phyloP scores from a whole-genome alignment of 2,888 invertebrate species.

The Melanostoma mellinum region DNA sequence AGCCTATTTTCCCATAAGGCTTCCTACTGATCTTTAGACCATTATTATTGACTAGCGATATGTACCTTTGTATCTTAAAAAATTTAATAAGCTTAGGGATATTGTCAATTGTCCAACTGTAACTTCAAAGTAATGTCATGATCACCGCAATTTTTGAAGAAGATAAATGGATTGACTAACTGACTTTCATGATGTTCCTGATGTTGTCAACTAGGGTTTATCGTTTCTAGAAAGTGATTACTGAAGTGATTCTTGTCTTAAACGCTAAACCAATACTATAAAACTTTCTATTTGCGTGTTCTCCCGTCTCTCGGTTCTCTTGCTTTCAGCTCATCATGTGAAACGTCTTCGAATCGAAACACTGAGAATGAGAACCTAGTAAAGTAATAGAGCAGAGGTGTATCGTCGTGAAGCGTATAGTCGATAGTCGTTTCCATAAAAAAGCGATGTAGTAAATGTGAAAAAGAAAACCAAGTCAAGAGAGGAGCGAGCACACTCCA shows the following conservation, averaged over 20 bases:
- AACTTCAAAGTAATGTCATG: neutral
- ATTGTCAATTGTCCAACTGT: too few species aligned
- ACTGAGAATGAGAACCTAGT: conserved; percentile 29
- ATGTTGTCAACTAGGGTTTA: conserved; percentile 44
- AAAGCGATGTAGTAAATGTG: too few species aligned
- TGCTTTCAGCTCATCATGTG: conserved; percentile 21
- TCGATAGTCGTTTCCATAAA: too few species aligned
- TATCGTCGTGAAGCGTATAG: too few species aligned
- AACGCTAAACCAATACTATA: conserved; percentile 22
- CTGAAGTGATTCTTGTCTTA: conserved; percentile 14
- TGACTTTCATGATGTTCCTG: conserved; percentile 33
- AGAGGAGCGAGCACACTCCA: conserved; percentile 43
- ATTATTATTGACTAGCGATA: too few species aligned
- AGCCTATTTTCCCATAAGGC: too few species aligned
- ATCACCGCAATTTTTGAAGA: conserved; percentile 30
- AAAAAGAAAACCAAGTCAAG: conserved; percentile 30
- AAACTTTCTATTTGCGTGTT: conserved; percentile 10
- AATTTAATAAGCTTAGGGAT: too few species aligned
- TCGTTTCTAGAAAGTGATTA: conserved; percentile 51
- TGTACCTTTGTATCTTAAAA: too few species aligned
- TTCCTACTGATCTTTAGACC: too few species aligned
- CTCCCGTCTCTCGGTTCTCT: conserved; percentile 3
- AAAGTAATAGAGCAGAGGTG: too few species aligned
- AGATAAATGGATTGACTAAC: conserved; percentile 8
- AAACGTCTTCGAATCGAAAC: conserved; percentile 50